Conservation (phyloP, 2,888 invertebrate genomes). For the Pachycephus smyrnensis region DNA sequence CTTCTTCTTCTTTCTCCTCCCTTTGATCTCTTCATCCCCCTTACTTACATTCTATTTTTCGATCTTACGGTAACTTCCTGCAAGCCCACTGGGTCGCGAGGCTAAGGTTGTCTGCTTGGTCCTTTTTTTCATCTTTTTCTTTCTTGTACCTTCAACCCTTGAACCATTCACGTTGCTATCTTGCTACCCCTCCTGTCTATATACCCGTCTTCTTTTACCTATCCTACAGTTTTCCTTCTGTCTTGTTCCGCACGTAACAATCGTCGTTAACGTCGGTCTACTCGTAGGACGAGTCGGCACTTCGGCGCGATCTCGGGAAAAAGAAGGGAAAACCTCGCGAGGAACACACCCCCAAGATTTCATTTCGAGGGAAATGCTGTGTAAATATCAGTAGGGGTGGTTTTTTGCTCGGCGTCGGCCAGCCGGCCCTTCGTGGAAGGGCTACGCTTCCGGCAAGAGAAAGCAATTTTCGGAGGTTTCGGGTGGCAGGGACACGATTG, state of each 20-base stretch:
- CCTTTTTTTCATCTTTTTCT: not conserved
- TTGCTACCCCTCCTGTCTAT: not conserved
- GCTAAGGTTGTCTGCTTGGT: not conserved
- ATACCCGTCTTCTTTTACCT: not conserved
- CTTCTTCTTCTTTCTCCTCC: not conserved
- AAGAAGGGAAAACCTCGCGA: constrained; percentile 24
- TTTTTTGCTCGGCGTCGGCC: constrained; percentile 17
- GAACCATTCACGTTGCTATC: not conserved
- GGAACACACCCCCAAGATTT: constrained; percentile 35
- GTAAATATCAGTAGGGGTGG: constrained; percentile 37
- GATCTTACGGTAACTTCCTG: not conserved
- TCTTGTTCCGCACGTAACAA: not conserved
- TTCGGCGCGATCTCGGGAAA: constrained; percentile 5
- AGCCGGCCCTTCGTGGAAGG: not conserved
- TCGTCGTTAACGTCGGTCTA: constrained; percentile 1
- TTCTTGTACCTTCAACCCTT: not conserved
- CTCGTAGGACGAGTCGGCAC: not conserved
- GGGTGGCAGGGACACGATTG: not conserved
- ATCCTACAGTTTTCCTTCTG: not conserved
- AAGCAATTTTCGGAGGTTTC: not conserved
- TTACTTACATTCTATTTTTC: not conserved
- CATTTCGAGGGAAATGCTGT: constrained; percentile 43
- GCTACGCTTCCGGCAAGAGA: not conserved
- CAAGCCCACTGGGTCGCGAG: too few species aligned
- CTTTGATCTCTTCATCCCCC: not conserved